Evolutionary conservation across 2,888 invertebrate genomes (phyloP).

Genomic region (Hipparchia sbordonii): DNA sequence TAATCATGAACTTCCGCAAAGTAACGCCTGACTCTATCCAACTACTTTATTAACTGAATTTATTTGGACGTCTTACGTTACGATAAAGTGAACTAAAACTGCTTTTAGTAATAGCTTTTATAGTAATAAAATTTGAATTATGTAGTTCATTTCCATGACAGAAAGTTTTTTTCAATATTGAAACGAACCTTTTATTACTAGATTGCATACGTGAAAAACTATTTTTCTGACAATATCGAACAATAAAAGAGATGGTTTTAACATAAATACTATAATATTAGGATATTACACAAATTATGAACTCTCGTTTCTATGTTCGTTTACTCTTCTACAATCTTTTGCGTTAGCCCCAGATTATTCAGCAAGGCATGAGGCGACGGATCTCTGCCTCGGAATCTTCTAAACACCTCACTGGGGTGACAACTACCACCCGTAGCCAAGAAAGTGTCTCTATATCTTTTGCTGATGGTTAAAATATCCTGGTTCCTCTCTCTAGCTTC

Average conservation of each 20-base stretch:
- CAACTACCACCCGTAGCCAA: constrained; percentile 91
- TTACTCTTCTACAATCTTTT: constrained; percentile 61
- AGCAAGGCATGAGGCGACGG: constrained; percentile 93
- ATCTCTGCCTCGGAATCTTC: constrained; percentile 95
- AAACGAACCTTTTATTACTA: no score
- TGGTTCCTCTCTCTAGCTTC: constrained; percentile 83
- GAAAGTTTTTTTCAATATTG: no score
- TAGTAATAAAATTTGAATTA: no score
- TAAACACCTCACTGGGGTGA: constrained; percentile 92
- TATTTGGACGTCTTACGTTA: no score
- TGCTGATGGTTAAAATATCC: constrained; percentile 83
- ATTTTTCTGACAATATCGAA: constrained; percentile 17
- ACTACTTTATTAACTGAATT: neutral
- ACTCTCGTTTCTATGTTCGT: constrained; percentile 33
- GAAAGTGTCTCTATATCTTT: constrained; percentile 91
- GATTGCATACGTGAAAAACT: no score
- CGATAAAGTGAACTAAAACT: no score
- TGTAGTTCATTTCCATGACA: no score
- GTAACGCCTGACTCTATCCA: no score
- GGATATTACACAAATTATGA: constrained; percentile 46
- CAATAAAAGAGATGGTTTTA: constrained; percentile 32
- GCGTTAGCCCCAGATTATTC: constrained; percentile 83
- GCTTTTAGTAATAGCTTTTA: no score
- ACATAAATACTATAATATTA: constrained; percentile 56
- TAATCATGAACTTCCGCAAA: no score